These are phyloP conservation scores for Amphiprion percula DNA, from an alignment of 2,113 vertebrate species.

Conservation along the genomic window DNA sequence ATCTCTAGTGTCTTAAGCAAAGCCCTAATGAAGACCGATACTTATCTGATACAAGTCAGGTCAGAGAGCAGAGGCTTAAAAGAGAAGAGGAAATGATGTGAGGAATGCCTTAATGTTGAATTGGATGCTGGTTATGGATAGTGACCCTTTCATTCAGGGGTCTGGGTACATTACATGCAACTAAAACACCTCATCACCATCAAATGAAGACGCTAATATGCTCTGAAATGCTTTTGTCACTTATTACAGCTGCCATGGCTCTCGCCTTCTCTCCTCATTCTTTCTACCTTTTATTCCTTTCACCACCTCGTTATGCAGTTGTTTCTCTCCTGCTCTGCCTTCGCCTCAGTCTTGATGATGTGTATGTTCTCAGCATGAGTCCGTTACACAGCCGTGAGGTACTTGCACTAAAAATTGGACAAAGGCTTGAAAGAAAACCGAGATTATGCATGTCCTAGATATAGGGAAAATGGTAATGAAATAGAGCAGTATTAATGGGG, in stretches of 20 bases:
- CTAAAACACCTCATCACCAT: constrained; percentile 56
- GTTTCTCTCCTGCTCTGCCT: constrained; percentile 22
- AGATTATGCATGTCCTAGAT: constrained; percentile 80
- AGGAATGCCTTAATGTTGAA: constrained; percentile 30
- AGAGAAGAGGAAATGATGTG: constrained; percentile 14
- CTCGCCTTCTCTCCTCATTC: constrained; percentile 13
- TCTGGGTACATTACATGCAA: constrained; percentile 56
- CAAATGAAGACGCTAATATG: constrained; percentile 48
- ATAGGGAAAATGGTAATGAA: constrained; percentile 70
- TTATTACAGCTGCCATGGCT: constrained; percentile 63
- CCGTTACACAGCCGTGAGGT: constrained; percentile 59
- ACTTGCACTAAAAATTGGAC: constrained; percentile 56
- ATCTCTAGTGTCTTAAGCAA: constrained; percentile 36
- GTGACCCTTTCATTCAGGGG: constrained; percentile 34
- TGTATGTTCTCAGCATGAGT: constrained; percentile 49
- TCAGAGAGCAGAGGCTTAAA: constrained; percentile 3
- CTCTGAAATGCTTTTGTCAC: constrained; percentile 62
- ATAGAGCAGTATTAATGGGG: constrained; percentile 60
- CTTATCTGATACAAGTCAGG: constrained; percentile 35
- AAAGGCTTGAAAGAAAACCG: constrained; percentile 61
- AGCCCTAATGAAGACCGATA: constrained; percentile 66
- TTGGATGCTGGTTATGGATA: constrained; percentile 9
- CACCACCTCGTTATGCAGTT: constrained; percentile 6
- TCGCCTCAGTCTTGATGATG: constrained; percentile 41
- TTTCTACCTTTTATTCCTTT: constrained; percentile 32